These are phyloP conservation scores for Aphelinus atriplicis DNA, from an alignment of 1,140 invertebrate species.

Conservation along the genomic window DNA sequence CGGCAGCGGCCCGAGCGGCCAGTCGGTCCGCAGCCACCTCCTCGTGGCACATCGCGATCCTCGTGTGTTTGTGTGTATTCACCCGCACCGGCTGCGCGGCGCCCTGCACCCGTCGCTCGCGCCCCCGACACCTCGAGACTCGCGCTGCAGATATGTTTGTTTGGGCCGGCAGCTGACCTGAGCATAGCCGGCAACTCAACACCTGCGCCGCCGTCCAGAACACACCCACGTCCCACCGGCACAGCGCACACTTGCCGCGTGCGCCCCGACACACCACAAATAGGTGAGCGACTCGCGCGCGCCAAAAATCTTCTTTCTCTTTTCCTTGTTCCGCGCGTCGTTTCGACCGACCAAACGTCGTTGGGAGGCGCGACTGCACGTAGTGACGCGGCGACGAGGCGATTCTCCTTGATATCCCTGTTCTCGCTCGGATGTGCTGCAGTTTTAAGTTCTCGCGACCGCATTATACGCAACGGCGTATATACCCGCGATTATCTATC, in stretches of 20 bases:
- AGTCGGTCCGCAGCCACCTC: no score
- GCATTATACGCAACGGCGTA: no score
- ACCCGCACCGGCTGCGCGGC: no score
- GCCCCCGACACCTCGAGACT: not conserved
- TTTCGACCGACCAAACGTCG: not conserved
- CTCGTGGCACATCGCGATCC: not conserved
- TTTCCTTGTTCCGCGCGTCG: not conserved
- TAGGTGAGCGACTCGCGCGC: not conserved
- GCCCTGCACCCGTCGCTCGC: no score
- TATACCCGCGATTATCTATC: no score
- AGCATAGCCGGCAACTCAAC: not conserved
- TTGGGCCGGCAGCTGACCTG: slow-evolving; percentile 5
- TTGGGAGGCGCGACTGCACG: not conserved
- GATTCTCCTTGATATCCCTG: no score
- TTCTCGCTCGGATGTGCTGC: no score
- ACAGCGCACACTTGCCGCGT: not conserved
- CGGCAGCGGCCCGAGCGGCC: not conserved
- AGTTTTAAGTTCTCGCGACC: no score
- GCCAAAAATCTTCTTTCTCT: not conserved
- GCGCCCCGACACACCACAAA: not conserved
- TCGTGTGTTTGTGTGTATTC: no score
- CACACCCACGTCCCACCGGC: not conserved
- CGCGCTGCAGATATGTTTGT: slow-evolving; percentile 15
- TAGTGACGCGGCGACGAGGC: not conserved
- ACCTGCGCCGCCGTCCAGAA: not conserved